Evolutionary conservation across 1,140 invertebrate genomes (phyloP), one percentile per base, ranked within the genome.

Genomic region (Whitmania pigra): DNA sequence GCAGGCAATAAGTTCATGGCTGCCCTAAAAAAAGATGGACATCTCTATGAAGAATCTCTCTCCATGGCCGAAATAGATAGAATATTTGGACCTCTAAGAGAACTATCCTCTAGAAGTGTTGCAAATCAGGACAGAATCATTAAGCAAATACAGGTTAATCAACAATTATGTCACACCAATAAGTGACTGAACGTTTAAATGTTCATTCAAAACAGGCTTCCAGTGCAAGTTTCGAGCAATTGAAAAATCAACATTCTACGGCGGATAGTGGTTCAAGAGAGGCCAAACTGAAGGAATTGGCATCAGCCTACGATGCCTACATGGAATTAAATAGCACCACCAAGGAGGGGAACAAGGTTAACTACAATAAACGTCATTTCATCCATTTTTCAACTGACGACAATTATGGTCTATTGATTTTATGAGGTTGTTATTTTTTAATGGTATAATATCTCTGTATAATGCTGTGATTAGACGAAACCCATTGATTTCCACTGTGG

Each of bases 291-390:
- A 90, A 89, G 82, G 89, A 91, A 78, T 83, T 97, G 75, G 92
- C 92, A 31, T 86, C 88, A 49, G 92, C 93, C 25, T 89, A 91
- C 82, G 95, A 97, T 84, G 88, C 88, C 74, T 98, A 89, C 82
- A 89, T 89, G 76, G 93, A 97, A 81, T 85, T 99, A 27, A 88
- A 89, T 72, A 88, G 86, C 76, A 97, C 97, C 84, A 83, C 97
- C 60, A 86, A 89, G 76, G 95, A 99, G 85, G 95, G 94, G 72
- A 89, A 89, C 20, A 97, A 97, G 80, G 84, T 86, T 68, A 22
- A 3, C 13, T 15, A 17, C 43, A 49, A 49, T 36, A 3, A 36
- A 36, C 31, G 6, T 2, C 31, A 36, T 36, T 36, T 36, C 31
- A 36, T 3, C 31, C 31, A 36, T 36, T 36, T 36, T 3, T 36